phyloP scores from a whole-genome alignment of 1,140 invertebrate genomes.

The Ostrea denselamellosa region DNA sequence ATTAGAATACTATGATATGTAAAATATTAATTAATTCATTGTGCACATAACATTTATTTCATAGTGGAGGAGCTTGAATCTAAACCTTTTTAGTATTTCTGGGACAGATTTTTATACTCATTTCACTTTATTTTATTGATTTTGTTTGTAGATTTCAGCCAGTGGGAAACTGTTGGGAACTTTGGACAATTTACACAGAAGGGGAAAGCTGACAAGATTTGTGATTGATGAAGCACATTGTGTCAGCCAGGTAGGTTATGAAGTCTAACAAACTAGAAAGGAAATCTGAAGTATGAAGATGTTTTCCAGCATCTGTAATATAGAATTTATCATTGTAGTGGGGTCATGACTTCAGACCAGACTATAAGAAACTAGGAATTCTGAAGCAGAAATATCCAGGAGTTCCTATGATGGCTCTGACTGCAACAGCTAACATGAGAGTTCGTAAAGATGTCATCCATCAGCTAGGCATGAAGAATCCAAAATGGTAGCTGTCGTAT shows the following conservation, averaged over 20 bases:
- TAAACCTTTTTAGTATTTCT: too few species aligned
- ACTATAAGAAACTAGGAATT: slow-evolving; percentile 82
- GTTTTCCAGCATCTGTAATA: too few species aligned
- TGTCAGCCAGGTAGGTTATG: slow-evolving; percentile 80
- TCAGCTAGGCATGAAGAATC: slow-evolving; percentile 88
- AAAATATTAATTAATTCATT: too few species aligned
- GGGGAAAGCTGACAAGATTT: slow-evolving; percentile 83
- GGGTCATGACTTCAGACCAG: slow-evolving; percentile 87
- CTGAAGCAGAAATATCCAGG: slow-evolving; percentile 81
- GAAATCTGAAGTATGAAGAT: too few species aligned
- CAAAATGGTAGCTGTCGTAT: slow-evolving; percentile 86
- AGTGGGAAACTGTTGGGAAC: slow-evolving; percentile 80
- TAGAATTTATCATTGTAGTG: slow-evolving; percentile 79
- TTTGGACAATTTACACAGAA: slow-evolving; percentile 82
- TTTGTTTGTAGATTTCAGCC: slow-evolving; percentile 76
- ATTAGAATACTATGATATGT: too few species aligned
- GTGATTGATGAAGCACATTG: slow-evolving; percentile 90
- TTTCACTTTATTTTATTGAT: not conserved
- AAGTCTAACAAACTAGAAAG: too few species aligned
- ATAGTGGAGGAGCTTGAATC: too few species aligned
- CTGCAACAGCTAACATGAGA: slow-evolving; percentile 90
- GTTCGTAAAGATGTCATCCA: slow-evolving; percentile 94
- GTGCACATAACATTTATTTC: too few species aligned
- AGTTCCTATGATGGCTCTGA: slow-evolving; percentile 83
- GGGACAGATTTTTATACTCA: too few species aligned